These are phyloP conservation scores for Myoxocephalus aenaeus DNA, from an alignment of 2,797 vertebrate species.

Conservation along the genomic window DNA sequence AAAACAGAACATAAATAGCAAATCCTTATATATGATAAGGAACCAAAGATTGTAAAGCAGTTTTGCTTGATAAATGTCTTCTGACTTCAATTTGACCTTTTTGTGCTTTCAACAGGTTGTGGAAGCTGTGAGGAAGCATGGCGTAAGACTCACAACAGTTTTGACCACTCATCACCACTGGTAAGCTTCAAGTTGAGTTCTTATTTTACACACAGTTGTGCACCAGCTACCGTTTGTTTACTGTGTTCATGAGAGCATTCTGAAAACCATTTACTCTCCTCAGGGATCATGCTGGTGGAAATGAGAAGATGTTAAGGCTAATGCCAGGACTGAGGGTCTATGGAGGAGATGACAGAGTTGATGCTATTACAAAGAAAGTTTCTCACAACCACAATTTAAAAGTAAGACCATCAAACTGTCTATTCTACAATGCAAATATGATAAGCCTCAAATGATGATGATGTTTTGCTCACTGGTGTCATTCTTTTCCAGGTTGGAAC, in stretches of 20 bases:
- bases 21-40: no score
- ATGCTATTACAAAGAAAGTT: conserved; percentile 92
- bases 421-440: neutral
- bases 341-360: conserved; percentile 92
- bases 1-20: neutral
- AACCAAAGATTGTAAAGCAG: neutral
- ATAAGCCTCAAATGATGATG: neutral
- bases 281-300: conserved; percentile 98
- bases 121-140: conserved; percentile 90
- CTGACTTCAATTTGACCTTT: neutral
- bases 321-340: conserved; percentile 90
- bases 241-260: neutral
- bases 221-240: neutral
- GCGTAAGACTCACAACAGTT: conserved; percentile 91
- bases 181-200: conserved; percentile 76
- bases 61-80: neutral
- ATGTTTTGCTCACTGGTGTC: conserved; percentile 11
- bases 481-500: conserved; percentile 88
- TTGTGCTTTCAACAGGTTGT: conserved; percentile 85
- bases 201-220: conserved; percentile 8
- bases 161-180: conserved; percentile 99
- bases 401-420: conserved; percentile 76
- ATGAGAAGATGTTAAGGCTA: conserved; percentile 93
- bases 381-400: conserved; percentile 90
- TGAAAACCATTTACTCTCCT: neutral